phyloP scores from a whole-genome alignment of 2,888 invertebrate species.

The Rapana venosa region DNA sequence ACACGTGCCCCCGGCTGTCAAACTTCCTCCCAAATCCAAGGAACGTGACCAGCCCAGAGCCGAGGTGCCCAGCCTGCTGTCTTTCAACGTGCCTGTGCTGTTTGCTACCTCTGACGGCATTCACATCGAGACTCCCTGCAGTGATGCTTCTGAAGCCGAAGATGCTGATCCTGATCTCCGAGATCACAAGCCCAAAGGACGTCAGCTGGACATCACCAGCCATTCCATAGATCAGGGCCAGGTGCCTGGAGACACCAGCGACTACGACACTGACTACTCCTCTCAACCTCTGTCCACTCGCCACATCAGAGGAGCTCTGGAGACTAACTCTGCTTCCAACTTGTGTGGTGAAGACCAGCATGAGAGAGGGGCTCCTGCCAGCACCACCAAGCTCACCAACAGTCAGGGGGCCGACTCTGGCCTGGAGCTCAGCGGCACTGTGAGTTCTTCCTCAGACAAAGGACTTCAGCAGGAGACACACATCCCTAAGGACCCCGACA shows the following conservation, averaged over 20 bases:
- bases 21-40: slow-evolving; percentile 46
- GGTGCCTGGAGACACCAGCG: slow-evolving; percentile 70
- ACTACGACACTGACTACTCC: slow-evolving; percentile 70
- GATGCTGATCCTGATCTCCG: background rate
- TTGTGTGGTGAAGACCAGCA: slow-evolving; percentile 56
- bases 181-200: slow-evolving; percentile 52
- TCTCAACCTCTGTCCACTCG: slow-evolving; percentile 69
- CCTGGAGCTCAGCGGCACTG: slow-evolving; percentile 60
- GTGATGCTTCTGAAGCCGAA: slow-evolving; percentile 52
- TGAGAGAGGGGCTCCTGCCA: slow-evolving; percentile 2
- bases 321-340: slow-evolving; percentile 58
- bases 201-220: slow-evolving; percentile 71
- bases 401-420: slow-evolving; percentile 65
- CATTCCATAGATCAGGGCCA: slow-evolving; percentile 60
- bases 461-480: slow-evolving; percentile 14
- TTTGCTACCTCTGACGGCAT: slow-evolving; percentile 75
- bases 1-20: slow-evolving; percentile 10
- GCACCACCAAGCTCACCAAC: slow-evolving; percentile 41
- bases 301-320: slow-evolving; percentile 49
- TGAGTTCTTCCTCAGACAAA: slow-evolving; percentile 21
- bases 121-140: slow-evolving; percentile 61
- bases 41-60: slow-evolving; percentile 47
- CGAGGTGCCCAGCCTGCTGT: slow-evolving; percentile 50
- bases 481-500: background rate
- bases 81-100: slow-evolving; percentile 71